Evolutionary conservation across 2,113 vertebrate species (phyloP).

Genomic region (Phalacrocorax pelagicus): DNA sequence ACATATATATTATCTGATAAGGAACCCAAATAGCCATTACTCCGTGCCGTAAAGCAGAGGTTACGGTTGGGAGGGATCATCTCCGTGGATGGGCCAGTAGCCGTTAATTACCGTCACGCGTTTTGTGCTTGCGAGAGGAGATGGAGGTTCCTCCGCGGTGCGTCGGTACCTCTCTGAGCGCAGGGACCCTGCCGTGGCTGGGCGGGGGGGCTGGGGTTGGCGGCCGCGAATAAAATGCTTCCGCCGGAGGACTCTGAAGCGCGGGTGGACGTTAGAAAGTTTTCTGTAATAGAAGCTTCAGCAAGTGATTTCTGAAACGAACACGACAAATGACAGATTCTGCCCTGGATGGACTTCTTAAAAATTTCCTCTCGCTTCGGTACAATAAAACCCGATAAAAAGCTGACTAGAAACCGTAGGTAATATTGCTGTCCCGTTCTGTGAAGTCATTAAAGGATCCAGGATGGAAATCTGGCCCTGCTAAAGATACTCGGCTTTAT

Average conservation of each 20-base stretch:
- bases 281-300: accelerated
- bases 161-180: background rate
- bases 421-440: accelerated
- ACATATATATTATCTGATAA: background rate
- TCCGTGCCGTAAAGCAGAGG: background rate
- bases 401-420: accelerated
- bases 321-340: background rate
- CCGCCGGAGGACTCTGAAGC: background rate
- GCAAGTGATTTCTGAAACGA: background rate
- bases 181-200: background rate
- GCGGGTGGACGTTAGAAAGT: accelerated
- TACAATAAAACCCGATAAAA: background rate
- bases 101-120: background rate
- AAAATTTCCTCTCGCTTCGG: background rate
- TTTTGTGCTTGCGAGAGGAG: background rate
- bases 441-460: background rate
- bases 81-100: background rate
- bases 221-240: background rate
- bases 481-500: background rate
- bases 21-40: background rate
- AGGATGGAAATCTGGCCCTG: background rate
- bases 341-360: background rate
- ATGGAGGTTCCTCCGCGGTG: background rate
- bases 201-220: background rate
- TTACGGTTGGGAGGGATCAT: background rate